A percentile compares a stretch with the other conserved stretches of the same genome.
These are phyloP conservation scores for Steatornis caripensis DNA, from an alignment of 2,113 vertebrate species.

Conservation along the genomic window DNA sequence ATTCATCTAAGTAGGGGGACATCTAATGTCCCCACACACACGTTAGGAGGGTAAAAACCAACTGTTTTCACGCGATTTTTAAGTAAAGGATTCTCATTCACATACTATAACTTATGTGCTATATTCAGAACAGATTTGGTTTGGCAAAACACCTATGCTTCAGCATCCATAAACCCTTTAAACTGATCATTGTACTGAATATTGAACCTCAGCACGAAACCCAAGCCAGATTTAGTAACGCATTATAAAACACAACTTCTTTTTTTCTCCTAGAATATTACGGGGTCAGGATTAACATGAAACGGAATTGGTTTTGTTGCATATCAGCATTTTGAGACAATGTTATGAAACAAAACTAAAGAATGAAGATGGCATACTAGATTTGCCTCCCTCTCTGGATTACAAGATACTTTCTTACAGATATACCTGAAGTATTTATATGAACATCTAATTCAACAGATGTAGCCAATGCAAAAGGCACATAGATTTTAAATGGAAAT, in stretches of 20 bases:
- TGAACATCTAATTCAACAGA: background rate
- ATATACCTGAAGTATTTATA: background rate
- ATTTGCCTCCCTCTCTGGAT: background rate
- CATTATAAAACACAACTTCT: background rate
- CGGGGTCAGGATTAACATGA: background rate
- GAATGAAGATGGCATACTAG: background rate
- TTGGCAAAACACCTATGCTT: background rate
- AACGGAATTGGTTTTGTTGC: background rate
- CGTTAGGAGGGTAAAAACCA: background rate
- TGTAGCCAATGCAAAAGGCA: background rate
- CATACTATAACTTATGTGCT: background rate
- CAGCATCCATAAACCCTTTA: background rate
- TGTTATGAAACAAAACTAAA: background rate
- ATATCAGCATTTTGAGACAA: background rate
- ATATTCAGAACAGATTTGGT: background rate
- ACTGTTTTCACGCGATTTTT: background rate
- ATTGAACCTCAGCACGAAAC: background rate
- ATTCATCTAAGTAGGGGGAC: background rate
- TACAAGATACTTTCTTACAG: background rate
- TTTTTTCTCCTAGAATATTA: background rate
- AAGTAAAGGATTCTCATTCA: background rate
- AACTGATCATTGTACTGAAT: background rate
- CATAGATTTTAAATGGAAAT: background rate
- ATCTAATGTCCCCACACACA: background rate
- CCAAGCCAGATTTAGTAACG: background rate